Evolutionary conservation across 2,888 invertebrate species (phyloP), one percentile per base, ranked within the genome.

Genomic region (Caenorhabditis wallacei): DNA sequence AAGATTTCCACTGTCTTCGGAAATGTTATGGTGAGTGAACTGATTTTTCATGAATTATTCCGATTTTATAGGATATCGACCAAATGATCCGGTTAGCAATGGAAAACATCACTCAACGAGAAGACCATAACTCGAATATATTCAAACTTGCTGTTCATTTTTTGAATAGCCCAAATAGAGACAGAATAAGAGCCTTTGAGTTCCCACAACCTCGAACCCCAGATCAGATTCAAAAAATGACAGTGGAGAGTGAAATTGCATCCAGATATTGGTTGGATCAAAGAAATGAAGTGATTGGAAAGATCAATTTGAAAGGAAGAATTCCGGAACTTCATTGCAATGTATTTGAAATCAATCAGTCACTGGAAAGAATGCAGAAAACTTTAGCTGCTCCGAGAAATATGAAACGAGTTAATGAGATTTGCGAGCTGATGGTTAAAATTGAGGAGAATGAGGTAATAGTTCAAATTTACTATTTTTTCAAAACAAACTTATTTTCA

Each of bases 161-260:
- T 18, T 22, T 78, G 11, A 69, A 78, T 13, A 37, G 78, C 24
- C 63, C 61, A 3, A 69, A 18, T 18, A 30, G 51, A 46, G 53
- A 61, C 4, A 40, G 40, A 16, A 30, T 16, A 2, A 51, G 30
- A 64, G 69, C 13, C 5, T 18, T 59, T 1, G 59, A 78, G 4
- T 78, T 69, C 10, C 78, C 78, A 5, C 69, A 70, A n/a, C 53
- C 61, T 16, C 30, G 69, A 4, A 78, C 78, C 0, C 69, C 78
- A 8, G 78, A 78, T 37, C 43, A 69, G 0, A 57, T 78, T 22
- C 78, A 78, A 48, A 61, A 53, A 59, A 26, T 78, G 57, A 69
- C 69, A 2, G 78, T 78, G 10, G 78, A 78, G 16, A 78, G 78
- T 53, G 78, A 78, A 59, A 78, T 78, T 24, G 78, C 78, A 5